Evolutionary conservation across 2,797 vertebrate species (phyloP).

Genomic region (Thunnus albacares): DNA sequence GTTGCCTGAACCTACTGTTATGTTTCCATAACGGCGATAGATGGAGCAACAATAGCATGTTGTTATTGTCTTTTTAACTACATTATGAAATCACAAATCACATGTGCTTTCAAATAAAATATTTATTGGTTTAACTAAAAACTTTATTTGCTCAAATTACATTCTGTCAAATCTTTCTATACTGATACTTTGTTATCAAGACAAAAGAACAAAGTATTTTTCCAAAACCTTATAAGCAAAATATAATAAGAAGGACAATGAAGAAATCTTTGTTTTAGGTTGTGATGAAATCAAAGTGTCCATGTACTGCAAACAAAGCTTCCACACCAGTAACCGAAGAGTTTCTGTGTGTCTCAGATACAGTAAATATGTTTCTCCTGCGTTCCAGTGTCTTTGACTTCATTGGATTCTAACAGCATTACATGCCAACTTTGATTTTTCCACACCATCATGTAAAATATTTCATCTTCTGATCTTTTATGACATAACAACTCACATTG

Average conservation of each 20-base stretch:
- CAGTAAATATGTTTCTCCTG: constrained; percentile 12
- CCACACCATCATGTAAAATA: not conserved
- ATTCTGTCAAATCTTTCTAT: constrained; percentile 4
- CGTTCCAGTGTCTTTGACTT: constrained; percentile 57
- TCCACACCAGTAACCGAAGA: not conserved
- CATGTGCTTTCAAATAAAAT: not conserved
- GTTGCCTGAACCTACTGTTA: not conserved
- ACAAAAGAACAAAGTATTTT: too few relatives aligned
- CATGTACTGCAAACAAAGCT: constrained; percentile 86
- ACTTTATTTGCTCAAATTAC: constrained; percentile 14
- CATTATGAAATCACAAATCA: not conserved
- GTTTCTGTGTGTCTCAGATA: not conserved
- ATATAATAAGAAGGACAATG: too few relatives aligned
- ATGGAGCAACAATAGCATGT: too few relatives aligned
- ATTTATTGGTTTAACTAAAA: constrained; percentile 7
- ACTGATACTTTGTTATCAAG: not conserved
- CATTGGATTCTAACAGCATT: not conserved
- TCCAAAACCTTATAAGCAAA: not conserved
- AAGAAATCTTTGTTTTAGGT: too few relatives aligned
- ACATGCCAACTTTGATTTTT: not conserved
- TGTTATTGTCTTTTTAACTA: not conserved
- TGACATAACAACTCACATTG: constrained; percentile 27
- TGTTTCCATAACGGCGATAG: too few relatives aligned
- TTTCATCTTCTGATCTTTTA: not conserved
- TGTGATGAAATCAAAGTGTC: not conserved